Evolutionary conservation across 2,888 invertebrate species (phyloP), one percentile per base, ranked within the genome.

Genomic region (Eupelmus urozonus): DNA sequence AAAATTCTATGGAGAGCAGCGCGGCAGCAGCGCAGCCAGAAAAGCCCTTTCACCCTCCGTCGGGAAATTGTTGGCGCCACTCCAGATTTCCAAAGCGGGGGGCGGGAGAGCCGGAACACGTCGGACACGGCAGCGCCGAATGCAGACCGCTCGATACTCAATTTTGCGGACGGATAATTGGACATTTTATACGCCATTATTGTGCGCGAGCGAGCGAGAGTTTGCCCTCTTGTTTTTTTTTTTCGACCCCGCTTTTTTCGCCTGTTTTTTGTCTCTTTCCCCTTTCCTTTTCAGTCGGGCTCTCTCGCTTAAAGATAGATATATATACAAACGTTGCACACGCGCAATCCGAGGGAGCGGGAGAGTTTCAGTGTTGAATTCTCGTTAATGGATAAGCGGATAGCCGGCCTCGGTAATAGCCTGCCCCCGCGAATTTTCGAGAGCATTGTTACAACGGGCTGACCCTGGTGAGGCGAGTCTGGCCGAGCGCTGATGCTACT

Each of bases 331-430:
- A n/a, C 25, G 9, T 9, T 23, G 53, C 16, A 18, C 7, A 20
- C 7, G 9, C 29, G 16, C 9, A 20, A 42, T 40, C 0, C n/a
- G 16, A 23, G 29, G 40, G n/a, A 23, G 23, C 34, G 20, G 11
- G 16, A 16, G 45, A 25, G 23, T 13, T 49, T 11, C 27, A 20
- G 42, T 29, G 65, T 51, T 34, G n/a, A 29, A 59, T 55, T 76
- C 78, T 79, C 83, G 81, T 83, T 85, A 83, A 86, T 85, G 83
- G 84, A 82, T 84, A 85, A 86, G 80, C 85, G 81, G 82, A 82
- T 83, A 70, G 74, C 9, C 53, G 29, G n/a, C 20, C n/a, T 77
- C 29, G 27, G 20, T 25, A 34, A 34, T 34, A 34, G 34, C 34
- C 34, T 5, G 34, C 34, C 34, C 9, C 34, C 9, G 34, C 34